Conservation (phyloP, 2,888 invertebrate genomes). For the Drosophila algonquin region DNA sequence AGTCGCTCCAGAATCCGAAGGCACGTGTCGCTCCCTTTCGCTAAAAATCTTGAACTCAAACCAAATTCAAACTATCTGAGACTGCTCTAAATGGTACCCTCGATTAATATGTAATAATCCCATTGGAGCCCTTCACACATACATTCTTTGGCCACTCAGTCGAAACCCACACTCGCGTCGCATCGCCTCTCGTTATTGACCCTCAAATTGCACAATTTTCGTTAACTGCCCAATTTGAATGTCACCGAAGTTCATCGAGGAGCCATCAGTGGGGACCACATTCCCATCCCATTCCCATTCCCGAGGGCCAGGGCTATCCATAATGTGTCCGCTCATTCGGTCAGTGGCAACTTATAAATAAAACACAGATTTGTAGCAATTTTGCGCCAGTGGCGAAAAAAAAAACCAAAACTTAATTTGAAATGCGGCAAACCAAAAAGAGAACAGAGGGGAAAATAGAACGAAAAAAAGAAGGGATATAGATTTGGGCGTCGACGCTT, state of each 20-base stretch:
- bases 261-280: conserved; percentile 25
- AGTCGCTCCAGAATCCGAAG: too few species aligned
- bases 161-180: conserved; percentile 20
- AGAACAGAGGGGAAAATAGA: conserved; percentile 12
- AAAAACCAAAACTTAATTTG: conserved; percentile 58
- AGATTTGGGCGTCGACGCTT: background rate
- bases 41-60: background rate
- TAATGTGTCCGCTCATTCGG: conserved; percentile 42
- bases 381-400: conserved; percentile 21
- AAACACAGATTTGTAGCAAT: conserved; percentile 63
- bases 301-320: conserved; percentile 18
- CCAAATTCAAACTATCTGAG: background rate
- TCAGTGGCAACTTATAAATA: conserved; percentile 58
- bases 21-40: too few species aligned
- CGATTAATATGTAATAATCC: conserved; percentile 24
- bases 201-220: conserved; percentile 55
- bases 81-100: background rate
- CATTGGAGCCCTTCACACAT: conserved; percentile 33
- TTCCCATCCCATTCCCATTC: background rate
- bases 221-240: conserved; percentile 51
- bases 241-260: conserved; percentile 46
- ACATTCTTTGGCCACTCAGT: conserved; percentile 18
- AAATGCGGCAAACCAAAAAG: conserved; percentile 43
- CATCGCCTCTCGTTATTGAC: conserved; percentile 48
- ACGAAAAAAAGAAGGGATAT: background rate